phyloP scores from a whole-genome alignment of 2,113 vertebrate species.

The Corythaixoides concolor region DNA sequence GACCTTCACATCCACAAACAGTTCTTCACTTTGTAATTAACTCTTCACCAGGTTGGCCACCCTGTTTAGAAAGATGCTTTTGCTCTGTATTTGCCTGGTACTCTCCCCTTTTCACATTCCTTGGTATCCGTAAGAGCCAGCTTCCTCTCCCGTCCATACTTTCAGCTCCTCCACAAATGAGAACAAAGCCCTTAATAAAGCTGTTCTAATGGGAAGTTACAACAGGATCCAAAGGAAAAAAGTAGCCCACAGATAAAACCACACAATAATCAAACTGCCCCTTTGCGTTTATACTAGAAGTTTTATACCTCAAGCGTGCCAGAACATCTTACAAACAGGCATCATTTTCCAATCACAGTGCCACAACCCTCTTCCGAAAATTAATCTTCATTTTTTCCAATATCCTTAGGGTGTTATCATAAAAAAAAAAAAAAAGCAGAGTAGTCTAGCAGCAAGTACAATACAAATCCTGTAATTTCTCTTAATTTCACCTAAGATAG shows the following conservation, averaged over 20 bases:
- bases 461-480: neutral
- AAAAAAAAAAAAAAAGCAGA: neutral
- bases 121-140: neutral
- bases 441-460: neutral
- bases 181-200: neutral
- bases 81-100: neutral
- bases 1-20: neutral
- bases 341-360: neutral
- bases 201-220: neutral
- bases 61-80: neutral
- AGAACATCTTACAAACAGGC: neutral
- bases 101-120: neutral
- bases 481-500: neutral
- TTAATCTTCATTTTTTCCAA: neutral
- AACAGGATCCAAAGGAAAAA: neutral
- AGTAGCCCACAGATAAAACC: neutral
- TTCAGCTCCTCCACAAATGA: neutral
- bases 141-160: neutral
- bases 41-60: neutral
- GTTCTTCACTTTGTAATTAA: neutral
- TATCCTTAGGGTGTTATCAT: neutral
- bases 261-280: neutral
- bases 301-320: neutral
- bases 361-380: neutral
- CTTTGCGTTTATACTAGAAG: neutral